phyloP scores from a whole-genome alignment of 2,888 invertebrate species.

The Drosophila emarginata region DNA sequence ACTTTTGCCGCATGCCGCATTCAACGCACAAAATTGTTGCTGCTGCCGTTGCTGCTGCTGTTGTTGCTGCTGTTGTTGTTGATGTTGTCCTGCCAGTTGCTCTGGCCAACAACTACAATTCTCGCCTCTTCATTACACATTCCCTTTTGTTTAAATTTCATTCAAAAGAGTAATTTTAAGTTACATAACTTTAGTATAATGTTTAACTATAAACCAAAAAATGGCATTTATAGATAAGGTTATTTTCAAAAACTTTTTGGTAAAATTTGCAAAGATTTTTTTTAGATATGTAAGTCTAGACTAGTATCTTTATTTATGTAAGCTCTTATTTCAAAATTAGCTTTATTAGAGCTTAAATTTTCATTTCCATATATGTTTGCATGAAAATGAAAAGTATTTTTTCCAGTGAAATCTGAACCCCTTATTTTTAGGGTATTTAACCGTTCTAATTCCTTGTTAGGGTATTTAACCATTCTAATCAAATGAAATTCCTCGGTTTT shows the following conservation, averaged over 20 bases:
- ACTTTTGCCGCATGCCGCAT: slow-evolving; percentile 70
- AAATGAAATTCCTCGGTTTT: slow-evolving; percentile 9
- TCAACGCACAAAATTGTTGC: slow-evolving; percentile 42
- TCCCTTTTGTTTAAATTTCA: slow-evolving; percentile 31
- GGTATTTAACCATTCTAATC: slow-evolving; percentile 13
- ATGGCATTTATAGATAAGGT: too few species aligned
- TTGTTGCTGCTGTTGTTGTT: slow-evolving; percentile 30
- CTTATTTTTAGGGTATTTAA: too few species aligned
- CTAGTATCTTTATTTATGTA: too few species aligned
- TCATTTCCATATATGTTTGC: too few species aligned
- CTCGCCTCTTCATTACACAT: slow-evolving; percentile 28
- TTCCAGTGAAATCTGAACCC: too few species aligned
- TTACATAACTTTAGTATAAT: not conserved
- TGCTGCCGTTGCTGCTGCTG: slow-evolving; percentile 30
- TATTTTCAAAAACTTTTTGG: too few species aligned
- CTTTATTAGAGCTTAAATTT: too few species aligned
- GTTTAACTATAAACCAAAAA: not conserved
- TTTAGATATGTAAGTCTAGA: too few species aligned
- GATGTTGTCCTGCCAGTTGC: slow-evolving; percentile 27
- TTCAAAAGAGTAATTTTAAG: slow-evolving; percentile 7
- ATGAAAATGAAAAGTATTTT: too few species aligned
- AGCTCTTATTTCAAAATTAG: too few species aligned
- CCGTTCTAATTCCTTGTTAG: not conserved
- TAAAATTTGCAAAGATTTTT: too few species aligned
- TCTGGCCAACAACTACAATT: slow-evolving; percentile 41